phyloP scores from a whole-genome alignment of 2,797 vertebrate species.

The Crenuchus spilurus region DNA sequence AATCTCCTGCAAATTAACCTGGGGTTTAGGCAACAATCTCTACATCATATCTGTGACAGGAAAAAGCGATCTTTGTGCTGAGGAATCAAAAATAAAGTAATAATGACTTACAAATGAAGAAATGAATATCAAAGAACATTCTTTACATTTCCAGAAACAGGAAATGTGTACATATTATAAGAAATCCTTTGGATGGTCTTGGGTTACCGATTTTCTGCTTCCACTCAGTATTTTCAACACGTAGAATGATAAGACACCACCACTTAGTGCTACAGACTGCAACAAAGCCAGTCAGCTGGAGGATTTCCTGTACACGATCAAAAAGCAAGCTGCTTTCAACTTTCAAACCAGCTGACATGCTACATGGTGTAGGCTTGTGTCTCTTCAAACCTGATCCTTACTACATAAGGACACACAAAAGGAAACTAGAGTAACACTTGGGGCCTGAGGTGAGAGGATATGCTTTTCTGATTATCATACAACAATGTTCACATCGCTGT shows the following conservation, averaged over 20 bases:
- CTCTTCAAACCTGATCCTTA: slow-evolving; percentile 10
- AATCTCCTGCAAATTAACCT: slow-evolving; percentile 43
- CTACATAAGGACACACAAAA: background rate
- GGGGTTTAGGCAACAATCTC: slow-evolving; percentile 17
- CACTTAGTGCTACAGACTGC: slow-evolving; percentile 31
- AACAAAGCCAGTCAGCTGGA: slow-evolving; percentile 12
- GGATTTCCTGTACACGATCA: slow-evolving; percentile 1
- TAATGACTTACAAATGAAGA: slow-evolving; percentile 25
- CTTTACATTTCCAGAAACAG: background rate
- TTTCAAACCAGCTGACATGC: background rate
- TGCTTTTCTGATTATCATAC: slow-evolving; percentile 6
- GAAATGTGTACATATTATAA: background rate
- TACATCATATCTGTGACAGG: slow-evolving; percentile 34
- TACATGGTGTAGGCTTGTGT: background rate
- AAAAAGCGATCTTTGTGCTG: slow-evolving; percentile 9
- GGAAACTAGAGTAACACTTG: background rate
- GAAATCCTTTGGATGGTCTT: background rate
- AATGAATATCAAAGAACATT: background rate
- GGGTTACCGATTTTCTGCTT: background rate
- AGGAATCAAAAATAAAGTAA: background rate
- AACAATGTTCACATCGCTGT: slow-evolving; percentile 4
- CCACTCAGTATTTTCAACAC: slow-evolving; percentile 17
- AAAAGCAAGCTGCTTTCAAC: background rate
- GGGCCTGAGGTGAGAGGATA: background rate
- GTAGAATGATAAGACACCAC: slow-evolving; percentile 16